Conservation (phyloP, 2,888 invertebrate genomes). For the Thalpophila matura region DNA sequence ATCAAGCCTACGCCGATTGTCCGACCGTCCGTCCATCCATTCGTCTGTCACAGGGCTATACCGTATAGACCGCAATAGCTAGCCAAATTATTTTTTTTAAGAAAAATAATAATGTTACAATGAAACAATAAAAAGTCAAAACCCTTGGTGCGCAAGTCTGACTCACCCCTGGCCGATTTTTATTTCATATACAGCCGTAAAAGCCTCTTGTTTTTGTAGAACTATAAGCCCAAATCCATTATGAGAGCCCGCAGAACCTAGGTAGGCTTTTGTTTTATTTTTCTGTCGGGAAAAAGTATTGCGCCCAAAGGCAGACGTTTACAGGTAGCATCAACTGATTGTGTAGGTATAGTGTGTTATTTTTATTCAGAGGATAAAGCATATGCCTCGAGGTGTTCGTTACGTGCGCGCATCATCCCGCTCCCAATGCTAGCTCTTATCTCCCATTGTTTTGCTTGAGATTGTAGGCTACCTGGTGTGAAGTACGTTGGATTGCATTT, state of each 20-base stretch:
- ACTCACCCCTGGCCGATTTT: too few species aligned
- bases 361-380: constrained; percentile 79
- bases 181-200: constrained; percentile 35
- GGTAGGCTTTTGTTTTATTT: constrained; percentile 42
- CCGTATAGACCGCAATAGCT: too few species aligned
- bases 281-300: constrained; percentile 26
- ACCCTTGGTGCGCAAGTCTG: too few species aligned
- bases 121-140: too few species aligned
- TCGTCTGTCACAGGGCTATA: too few species aligned
- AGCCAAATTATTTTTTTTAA: too few species aligned
- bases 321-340: constrained; percentile 65
- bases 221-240: constrained; percentile 48
- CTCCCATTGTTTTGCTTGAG: constrained; percentile 58
- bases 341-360: constrained; percentile 65
- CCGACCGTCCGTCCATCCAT: too few species aligned
- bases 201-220: constrained; percentile 39
- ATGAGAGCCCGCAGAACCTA: constrained; percentile 41
- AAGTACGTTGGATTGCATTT: constrained; percentile 44
- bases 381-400: constrained; percentile 82
- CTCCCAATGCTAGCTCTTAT: constrained; percentile 65
- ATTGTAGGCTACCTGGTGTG: constrained; percentile 50
- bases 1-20: too few species aligned
- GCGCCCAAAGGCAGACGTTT: constrained; percentile 51
- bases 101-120: too few species aligned
- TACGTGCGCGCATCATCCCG: constrained; percentile 74